These are phyloP conservation scores for Amia ocellicauda DNA, from an alignment of 2,113 vertebrate genomes.

Conservation along the genomic window DNA sequence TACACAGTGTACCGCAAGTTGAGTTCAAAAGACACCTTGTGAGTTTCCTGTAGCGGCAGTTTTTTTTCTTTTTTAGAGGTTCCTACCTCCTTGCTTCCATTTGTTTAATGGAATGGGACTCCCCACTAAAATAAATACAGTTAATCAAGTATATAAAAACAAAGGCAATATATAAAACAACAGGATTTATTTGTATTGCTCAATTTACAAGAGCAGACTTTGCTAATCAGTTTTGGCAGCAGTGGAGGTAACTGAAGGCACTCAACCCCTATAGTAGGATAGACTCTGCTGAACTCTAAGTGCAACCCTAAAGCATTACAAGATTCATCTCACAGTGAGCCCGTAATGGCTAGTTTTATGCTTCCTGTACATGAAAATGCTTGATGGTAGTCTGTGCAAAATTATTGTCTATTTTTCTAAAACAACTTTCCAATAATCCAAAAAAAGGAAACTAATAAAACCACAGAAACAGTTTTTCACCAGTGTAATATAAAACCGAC, in stretches of 20 bases:
- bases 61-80: too few relatives aligned
- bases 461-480: too few relatives aligned
- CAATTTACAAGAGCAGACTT: too few relatives aligned
- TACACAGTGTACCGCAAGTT: too few relatives aligned
- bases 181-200: background rate
- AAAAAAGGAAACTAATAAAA: too few relatives aligned
- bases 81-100: too few relatives aligned
- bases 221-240: constrained; percentile 2
- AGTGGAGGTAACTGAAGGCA: constrained; percentile 9
- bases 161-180: background rate
- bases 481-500: background rate
- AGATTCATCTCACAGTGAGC: background rate
- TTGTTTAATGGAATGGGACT: too few relatives aligned
- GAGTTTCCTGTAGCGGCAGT: too few relatives aligned
- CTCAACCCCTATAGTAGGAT: background rate
- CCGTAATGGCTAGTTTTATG: background rate
- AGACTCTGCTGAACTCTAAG: background rate
- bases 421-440: too few relatives aligned
- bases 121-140: too few relatives aligned
- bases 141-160: too few relatives aligned
- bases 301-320: constrained; percentile 3
- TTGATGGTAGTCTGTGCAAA: background rate
- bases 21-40: too few relatives aligned
- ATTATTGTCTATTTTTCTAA: background rate
- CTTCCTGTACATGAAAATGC: background rate